Base-by-base conservation (phyloP, 2,888 invertebrate species). In the Agrotis clavis region DNA sequence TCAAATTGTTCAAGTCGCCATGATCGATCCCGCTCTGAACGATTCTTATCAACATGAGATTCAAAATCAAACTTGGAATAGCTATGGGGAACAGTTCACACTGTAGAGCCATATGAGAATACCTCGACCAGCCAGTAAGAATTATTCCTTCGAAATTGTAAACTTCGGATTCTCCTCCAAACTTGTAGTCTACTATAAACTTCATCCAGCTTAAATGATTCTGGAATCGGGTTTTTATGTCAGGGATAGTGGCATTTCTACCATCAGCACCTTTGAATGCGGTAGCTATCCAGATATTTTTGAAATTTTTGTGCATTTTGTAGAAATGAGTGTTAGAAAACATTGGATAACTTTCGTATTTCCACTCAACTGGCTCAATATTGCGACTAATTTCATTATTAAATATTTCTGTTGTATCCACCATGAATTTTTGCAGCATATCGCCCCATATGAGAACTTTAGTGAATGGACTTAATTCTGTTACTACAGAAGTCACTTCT, bases 191-290 rank as follows among this genome's bases (percentile, higher is more conserved):
- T 0, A 90, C 83, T 35, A 97, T 96, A 1, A 97, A 91, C 41
- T 96, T 95, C 88, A 98, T 90, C 98, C 98, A 99, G 11, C 97
- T 96, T 60, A 97, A 95, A 89, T 98, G 97, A 89, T 98, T 99
- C 65, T 96, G 95, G 66, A 98, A 94, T 86, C 98, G 98, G 66
- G 97, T 96, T 3, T 92, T 93, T 4, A 97, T 92, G 74, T 97
- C 94, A 0, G 97, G 97, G 1, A 97, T 89, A 25, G 95, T 95
- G 69, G 96, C 94, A 6, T 92, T 92, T 0, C 89, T 89, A 1
- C 97, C 97, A 60, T 97, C 97, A 0, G 97, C 97, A 0, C 98
- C 99, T 95, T 99, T 99, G 88, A 97, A 99, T 0, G 99, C 98
- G 74, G 98, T 97, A 0, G 98, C 98, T 57, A 98, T 96, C 98